Conservation (phyloP, 64 coral and sea anemone species). For the Stichodactyla helianthus region DNA sequence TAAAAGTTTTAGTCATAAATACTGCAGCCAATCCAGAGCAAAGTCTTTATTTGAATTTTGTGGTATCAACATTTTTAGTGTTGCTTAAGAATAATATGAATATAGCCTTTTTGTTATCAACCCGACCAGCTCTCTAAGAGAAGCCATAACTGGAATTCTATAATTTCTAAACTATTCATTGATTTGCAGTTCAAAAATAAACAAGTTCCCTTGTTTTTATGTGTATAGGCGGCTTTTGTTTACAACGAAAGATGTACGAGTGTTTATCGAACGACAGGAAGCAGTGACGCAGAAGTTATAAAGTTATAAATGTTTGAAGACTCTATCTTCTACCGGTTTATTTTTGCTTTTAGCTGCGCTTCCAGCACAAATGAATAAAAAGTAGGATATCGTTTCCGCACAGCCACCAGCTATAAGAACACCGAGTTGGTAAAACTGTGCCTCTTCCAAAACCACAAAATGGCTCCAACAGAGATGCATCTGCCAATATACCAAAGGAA, state of each 20-base stretch:
- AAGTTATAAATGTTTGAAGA: background rate
- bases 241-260: background rate
- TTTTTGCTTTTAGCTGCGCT: background rate
- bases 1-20: too few species aligned
- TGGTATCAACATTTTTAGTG: too few species aligned
- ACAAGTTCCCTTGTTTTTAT: background rate
- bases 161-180: background rate
- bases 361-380: background rate
- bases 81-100: background rate
- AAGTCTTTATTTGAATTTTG: too few species aligned
- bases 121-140: background rate
- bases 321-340: background rate
- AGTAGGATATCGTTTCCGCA: background rate
- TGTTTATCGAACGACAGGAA: background rate
- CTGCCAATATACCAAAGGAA: background rate
- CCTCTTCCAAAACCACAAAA: background rate
- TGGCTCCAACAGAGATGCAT: background rate
- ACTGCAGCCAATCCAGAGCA: too few species aligned
- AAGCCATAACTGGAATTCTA: background rate
- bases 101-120: background rate
- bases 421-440: constrained; percentile 3
- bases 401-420: background rate
- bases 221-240: background rate
- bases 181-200: background rate
- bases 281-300: background rate